phyloP scores from a whole-genome alignment of 1,140 invertebrate species.

The Mamestra configurata region DNA sequence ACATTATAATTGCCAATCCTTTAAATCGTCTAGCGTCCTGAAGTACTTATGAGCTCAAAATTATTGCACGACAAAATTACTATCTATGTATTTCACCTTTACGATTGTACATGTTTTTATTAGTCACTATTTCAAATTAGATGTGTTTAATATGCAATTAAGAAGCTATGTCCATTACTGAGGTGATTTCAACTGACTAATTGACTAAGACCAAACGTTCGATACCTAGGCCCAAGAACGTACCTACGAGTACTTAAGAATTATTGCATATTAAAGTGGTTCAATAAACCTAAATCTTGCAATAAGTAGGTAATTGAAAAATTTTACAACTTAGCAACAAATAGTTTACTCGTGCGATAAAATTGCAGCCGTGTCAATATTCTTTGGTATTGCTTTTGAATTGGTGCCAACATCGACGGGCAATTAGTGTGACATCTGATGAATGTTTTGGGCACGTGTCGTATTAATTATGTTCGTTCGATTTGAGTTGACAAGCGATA shows the following conservation, averaged over 20 bases:
- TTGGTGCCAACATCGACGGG: conserved; percentile 35
- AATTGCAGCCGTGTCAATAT: conserved; percentile 44
- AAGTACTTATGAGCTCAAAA: no score
- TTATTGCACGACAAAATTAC: no score
- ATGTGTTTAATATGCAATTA: no score
- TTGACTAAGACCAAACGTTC: background rate
- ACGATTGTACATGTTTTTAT: no score
- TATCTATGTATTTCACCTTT: no score
- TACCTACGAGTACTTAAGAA: no score
- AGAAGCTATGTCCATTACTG: background rate
- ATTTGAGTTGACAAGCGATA: background rate
- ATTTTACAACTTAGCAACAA: conserved; percentile 21
- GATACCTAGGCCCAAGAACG: background rate
- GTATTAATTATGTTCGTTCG: conserved; percentile 27
- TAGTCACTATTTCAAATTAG: no score
- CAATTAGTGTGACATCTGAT: conserved; percentile 44
- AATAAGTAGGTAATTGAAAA: background rate
- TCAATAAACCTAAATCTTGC: conserved; percentile 4
- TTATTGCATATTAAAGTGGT: background rate
- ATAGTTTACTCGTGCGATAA: background rate
- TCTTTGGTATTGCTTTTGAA: conserved; percentile 19
- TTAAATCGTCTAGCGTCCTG: no score
- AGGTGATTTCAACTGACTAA: background rate
- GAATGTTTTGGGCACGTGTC: conserved; percentile 13
- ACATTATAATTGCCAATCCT: no score